A percentile compares a stretch with the other conserved stretches of the same genome.
Conservation (phyloP, 53 echinoderm and acorn worm genomes). For the Holothuria leucospilota region DNA sequence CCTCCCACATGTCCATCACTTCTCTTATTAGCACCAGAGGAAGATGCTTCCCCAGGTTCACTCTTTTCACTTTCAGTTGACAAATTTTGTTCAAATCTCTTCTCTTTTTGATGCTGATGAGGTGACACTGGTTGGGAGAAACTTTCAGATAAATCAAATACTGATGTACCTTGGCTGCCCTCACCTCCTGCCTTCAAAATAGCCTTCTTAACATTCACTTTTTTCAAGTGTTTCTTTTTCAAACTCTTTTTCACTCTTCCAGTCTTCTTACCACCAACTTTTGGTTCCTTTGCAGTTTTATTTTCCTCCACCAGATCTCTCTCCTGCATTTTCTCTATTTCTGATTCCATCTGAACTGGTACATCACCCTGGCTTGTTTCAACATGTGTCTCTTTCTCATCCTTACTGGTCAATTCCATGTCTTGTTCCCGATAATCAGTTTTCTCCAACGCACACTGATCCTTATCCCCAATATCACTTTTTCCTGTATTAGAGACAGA, state of each 20-base stretch:
- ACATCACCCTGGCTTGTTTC: too few species aligned
- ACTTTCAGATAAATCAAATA: slow-evolving; percentile 88
- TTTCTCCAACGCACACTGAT: slow-evolving; percentile 25
- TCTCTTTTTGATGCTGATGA: not conserved
- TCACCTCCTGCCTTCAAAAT: not conserved
- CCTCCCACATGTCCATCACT: not conserved
- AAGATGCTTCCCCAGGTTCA: not conserved
- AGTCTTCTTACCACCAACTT: not conserved
- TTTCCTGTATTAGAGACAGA: too few species aligned
- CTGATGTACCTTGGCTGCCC: slow-evolving; percentile 1
- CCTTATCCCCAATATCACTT: not conserved
- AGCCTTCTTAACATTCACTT: not conserved
- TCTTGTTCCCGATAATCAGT: slow-evolving; percentile 49
- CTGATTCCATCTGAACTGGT: too few species aligned
- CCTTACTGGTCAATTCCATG: slow-evolving; percentile 53
- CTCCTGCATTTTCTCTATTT: too few species aligned
- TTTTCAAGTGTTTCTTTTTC: not conserved
- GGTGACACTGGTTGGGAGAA: slow-evolving; percentile 74
- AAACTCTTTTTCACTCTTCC: not conserved
- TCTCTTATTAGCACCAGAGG: not conserved
- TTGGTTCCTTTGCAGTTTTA: not conserved
- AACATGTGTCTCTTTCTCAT: not conserved
- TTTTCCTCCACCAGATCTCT: too few species aligned
- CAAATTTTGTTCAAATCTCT: slow-evolving; percentile 38
- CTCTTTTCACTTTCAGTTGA: slow-evolving; percentile 49